These are phyloP conservation scores for Stramonita haemastoma DNA, from an alignment of 2,888 invertebrate species.

Conservation along the genomic window DNA sequence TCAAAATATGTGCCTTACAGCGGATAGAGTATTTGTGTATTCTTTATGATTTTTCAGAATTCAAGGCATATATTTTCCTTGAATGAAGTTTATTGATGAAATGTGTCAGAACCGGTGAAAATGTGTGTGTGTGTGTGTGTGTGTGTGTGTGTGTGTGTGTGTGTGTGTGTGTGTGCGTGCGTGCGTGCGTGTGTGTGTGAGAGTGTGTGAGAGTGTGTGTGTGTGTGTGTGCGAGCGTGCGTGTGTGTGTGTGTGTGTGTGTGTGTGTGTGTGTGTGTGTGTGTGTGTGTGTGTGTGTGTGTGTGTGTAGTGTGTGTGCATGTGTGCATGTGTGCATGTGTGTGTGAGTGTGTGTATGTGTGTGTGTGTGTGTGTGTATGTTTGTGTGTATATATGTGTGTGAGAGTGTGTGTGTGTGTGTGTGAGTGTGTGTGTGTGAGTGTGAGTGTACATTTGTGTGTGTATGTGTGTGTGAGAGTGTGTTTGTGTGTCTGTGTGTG, in stretches of 20 bases:
- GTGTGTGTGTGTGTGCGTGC: conserved; percentile 14
- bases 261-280: not conserved
- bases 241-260: conserved; percentile 6
- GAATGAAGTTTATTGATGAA: too few relatives aligned
- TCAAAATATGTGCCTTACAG: too few relatives aligned
- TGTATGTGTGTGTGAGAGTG: too few relatives aligned
- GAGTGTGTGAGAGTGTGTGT: not conserved
- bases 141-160: conserved; percentile 23
- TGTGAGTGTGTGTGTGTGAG: conserved; percentile 20
- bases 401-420: not conserved
- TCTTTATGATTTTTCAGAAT: too few relatives aligned
- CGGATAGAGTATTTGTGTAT: too few relatives aligned
- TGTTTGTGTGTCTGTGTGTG: too few relatives aligned
- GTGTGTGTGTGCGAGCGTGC: not conserved
- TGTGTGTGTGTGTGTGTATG: conserved; percentile 17
- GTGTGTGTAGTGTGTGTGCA: too few relatives aligned
- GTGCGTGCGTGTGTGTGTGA: conserved; percentile 13
- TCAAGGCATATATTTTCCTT: too few relatives aligned
- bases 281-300: not conserved
- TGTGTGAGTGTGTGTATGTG: conserved; percentile 13
- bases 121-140: too few relatives aligned
- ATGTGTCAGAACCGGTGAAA: too few relatives aligned
- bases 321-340: conserved; percentile 17
- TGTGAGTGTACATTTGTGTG: too few relatives aligned
- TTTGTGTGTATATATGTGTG: conserved; percentile 4